Conservation (phyloP, 2,113 vertebrate genomes). For the Spheniscus mendiculus region DNA sequence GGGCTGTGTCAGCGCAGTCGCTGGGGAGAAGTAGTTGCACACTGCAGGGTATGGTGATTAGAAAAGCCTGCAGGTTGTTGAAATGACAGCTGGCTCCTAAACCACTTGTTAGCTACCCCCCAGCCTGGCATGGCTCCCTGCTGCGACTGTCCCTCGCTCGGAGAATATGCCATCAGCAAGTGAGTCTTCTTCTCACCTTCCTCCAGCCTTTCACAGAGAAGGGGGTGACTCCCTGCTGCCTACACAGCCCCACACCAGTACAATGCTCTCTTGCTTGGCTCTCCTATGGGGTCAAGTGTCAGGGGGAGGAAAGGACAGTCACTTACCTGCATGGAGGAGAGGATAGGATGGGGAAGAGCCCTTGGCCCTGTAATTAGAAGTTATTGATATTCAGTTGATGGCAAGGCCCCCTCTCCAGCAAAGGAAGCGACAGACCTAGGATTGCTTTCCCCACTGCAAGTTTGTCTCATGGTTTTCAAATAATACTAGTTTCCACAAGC, state of each 20-base stretch:
- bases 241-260: background rate
- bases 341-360: background rate
- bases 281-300: background rate
- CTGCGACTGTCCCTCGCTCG: fast-evolving
- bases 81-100: background rate
- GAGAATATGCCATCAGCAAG: fast-evolving
- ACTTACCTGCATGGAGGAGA: background rate
- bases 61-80: background rate
- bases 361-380: background rate
- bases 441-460: background rate
- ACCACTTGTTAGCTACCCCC: background rate
- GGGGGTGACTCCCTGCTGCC: background rate
- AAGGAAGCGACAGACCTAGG: background rate
- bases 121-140: background rate
- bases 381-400: background rate
- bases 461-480: background rate
- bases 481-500: background rate
- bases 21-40: background rate
- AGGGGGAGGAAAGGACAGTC: background rate
- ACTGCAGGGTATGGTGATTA: background rate
- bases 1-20: background rate
- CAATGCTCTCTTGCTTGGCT: background rate
- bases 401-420: background rate
- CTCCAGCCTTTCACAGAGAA: background rate
- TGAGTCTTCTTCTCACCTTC: background rate